Base-by-base conservation (phyloP, 2,113 vertebrate genomes). In the Odocoileus hemionus region DNA sequence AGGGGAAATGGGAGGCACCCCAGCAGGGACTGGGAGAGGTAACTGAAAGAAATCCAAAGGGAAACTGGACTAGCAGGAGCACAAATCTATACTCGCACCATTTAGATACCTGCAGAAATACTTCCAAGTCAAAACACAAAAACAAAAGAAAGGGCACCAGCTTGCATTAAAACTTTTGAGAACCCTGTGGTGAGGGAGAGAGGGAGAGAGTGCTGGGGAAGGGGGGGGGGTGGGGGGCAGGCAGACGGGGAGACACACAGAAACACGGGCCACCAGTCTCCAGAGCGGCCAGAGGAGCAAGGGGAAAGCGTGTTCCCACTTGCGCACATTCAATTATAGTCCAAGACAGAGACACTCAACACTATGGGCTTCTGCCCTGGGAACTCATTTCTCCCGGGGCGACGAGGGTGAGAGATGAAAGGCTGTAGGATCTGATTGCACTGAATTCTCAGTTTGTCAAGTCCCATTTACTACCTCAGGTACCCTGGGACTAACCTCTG, bases 371-470 rank as follows among this genome's bases (percentile, higher is more conserved):
- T 52, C 54, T 0, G 67, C 94, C 33, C 95, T 96, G 70, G 12
- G 94, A 92, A 95, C 64, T 60, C 95, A 74, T 39, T 96, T 58
- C 6, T 19, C 10, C 0, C 36, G 0, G 12, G 91, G 89, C 89
- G 96, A 97, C 15, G 57, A 36, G 23, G 96, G 94, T 91, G 1
- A 91, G 74, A 97, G 92, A 96, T 86, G 97, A 98, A 98, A 98
- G 92, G 95, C 93, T 94, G 45, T 4, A 92, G 97, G 95, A 90
- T 95, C 95, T 97, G 83, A 85, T 47, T 79, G 39, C 74, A 1
- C 89, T 86, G 96, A 55, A 28, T 94, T 97, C 67, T 80, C 88
- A 47, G 86, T 97, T 91, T 98, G 97, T 96, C 97, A 86, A 86
- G 76, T 97, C 96, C 98, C 94, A 95, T 96, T 95, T 52, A 89